phyloP scores from a whole-genome alignment of 2,797 vertebrate genomes.

The Spheniscus humboldti region DNA sequence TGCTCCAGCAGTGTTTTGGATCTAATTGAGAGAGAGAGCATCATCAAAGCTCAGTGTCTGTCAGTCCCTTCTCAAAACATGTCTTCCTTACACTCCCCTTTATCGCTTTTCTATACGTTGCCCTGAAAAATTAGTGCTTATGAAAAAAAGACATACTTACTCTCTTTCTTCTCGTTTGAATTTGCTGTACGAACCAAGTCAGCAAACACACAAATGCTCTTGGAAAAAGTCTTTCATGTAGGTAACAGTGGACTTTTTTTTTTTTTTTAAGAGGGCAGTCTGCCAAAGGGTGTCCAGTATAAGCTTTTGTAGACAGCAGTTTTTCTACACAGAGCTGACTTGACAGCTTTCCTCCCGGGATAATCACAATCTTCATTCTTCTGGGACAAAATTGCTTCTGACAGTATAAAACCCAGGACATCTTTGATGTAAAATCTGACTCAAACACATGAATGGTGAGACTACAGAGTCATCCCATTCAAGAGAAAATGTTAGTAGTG shows the following conservation, averaged over 20 bases:
- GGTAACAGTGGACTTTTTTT: conserved; percentile 1
- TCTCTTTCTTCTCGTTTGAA: not conserved
- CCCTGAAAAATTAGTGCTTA: not conserved
- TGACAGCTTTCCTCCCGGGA: conserved; percentile 62
- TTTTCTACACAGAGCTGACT: conserved; percentile 57
- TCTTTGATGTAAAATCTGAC: conserved; percentile 65
- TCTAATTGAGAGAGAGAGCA: not conserved
- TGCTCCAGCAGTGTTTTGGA: not conserved
- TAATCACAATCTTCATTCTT: conserved; percentile 61
- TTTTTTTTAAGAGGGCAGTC: not conserved
- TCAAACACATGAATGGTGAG: conserved; percentile 49
- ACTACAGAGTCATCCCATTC: conserved; percentile 30
- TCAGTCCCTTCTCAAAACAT: not conserved
- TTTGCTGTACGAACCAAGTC: not conserved
- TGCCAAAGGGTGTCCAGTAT: conserved; percentile 51
- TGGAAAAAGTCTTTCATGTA: conserved; percentile 18
- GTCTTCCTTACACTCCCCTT: not conserved
- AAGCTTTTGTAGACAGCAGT: conserved; percentile 52
- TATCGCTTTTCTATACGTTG: not conserved
- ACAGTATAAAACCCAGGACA: conserved; percentile 62
- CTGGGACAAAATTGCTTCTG: conserved; percentile 64
- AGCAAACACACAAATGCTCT: not conserved
- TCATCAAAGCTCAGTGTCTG: not conserved
- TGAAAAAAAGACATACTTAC: not conserved
- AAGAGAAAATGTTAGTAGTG: conserved; percentile 18